phyloP scores from a whole-genome alignment of 2,113 vertebrate species.

The Ptyas mucosa region DNA sequence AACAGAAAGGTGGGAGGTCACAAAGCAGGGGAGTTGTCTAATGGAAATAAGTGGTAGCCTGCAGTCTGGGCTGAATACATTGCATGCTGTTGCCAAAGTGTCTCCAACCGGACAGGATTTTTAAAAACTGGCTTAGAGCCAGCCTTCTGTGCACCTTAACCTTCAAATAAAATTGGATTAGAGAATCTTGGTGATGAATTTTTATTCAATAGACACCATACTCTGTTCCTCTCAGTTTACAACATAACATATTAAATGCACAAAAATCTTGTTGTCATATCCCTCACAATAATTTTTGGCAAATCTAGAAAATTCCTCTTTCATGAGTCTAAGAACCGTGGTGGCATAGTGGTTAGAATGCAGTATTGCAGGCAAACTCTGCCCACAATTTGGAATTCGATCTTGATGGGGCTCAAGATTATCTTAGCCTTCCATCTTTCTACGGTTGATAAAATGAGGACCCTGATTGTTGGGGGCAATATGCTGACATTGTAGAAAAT shows the following conservation, averaged over 20 bases:
- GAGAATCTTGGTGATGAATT: not conserved
- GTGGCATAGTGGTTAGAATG: no score
- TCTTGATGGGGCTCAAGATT: no score
- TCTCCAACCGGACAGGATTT: not conserved
- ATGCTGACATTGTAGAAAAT: not conserved
- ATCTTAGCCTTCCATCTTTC: no score
- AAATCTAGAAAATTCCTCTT: not conserved
- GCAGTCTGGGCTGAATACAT: not conserved
- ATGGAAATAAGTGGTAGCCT: not conserved
- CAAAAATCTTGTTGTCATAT: not conserved
- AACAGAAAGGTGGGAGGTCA: not conserved
- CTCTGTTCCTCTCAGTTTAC: not conserved
- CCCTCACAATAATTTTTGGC: not conserved
- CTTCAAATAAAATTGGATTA: not conserved
- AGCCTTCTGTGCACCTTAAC: not conserved
- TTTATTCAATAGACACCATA: not conserved
- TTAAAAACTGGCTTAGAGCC: not conserved
- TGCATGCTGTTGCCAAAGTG: not conserved
- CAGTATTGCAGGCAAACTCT: no score
- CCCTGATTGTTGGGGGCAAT: not conserved
- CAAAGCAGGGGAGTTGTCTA: not conserved
- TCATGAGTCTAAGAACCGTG: not conserved
- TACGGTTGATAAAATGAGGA: not conserved
- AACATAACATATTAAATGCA: not conserved
- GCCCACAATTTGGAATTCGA: no score